Evolutionary conservation across 2,113 vertebrate species (phyloP).

Genomic region (Arenaria interpres): DNA sequence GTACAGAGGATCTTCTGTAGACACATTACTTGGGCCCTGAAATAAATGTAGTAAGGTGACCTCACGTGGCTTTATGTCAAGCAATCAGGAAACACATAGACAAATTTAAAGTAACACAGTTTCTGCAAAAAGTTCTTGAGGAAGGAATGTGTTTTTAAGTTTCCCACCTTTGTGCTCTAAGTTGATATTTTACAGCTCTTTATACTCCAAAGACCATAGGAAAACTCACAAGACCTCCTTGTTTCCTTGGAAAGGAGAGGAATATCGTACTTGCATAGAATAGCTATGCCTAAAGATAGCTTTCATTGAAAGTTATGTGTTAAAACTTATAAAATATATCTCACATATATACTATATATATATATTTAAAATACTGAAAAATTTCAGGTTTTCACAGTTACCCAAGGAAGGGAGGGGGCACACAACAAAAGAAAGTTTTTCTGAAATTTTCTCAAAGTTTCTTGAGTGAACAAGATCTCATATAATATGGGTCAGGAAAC

Average conservation of each 20-base stretch:
- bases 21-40: neutral
- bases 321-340: neutral
- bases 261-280: neutral
- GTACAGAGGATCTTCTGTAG: neutral
- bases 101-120: neutral
- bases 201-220: neutral
- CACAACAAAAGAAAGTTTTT: neutral
- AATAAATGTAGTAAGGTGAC: neutral
- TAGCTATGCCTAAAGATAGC: neutral
- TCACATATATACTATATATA: neutral
- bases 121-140: neutral
- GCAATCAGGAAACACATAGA: neutral
- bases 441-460: neutral
- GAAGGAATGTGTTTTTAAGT: neutral
- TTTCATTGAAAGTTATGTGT: neutral
- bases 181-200: neutral
- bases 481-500: neutral
- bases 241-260: neutral
- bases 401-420: accelerated
- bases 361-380: neutral
- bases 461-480: neutral
- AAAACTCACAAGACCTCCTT: neutral
- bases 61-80: neutral
- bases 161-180: neutral
- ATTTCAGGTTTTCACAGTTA: neutral